phyloP scores from a whole-genome alignment of 2,113 vertebrate species.

The Ammospiza nelsoni region DNA sequence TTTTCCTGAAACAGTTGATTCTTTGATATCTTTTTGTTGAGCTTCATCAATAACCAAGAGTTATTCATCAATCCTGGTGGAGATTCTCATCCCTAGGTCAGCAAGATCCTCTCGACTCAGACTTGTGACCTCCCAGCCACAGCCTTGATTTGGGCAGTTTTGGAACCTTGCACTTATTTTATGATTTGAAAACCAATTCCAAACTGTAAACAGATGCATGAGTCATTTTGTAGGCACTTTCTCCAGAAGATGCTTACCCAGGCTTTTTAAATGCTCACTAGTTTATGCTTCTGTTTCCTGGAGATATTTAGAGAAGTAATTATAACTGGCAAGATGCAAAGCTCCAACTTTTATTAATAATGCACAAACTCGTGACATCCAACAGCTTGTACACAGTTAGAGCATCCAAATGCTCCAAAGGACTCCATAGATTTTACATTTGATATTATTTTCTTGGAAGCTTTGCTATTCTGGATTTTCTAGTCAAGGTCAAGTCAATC shows the following conservation, averaged over 20 bases:
- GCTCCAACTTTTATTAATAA: constrained; percentile 45
- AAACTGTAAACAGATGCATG: background rate
- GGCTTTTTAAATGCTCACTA: background rate
- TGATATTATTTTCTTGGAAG: background rate
- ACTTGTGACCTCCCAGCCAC: background rate
- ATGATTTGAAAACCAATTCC: background rate
- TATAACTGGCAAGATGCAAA: background rate
- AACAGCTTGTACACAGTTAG: background rate
- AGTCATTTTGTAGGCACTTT: background rate
- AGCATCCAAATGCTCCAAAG: background rate
- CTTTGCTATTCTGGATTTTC: background rate
- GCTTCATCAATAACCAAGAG: background rate
- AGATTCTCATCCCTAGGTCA: background rate
- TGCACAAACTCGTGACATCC: background rate
- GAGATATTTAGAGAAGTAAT: constrained; percentile 50
- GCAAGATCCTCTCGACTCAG: background rate
- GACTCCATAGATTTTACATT: background rate
- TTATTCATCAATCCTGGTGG: background rate
- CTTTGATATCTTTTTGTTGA: rapidly evolving
- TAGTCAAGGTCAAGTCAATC: background rate
- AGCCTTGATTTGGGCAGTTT: background rate
- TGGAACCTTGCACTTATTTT: background rate
- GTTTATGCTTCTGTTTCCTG: constrained; percentile 22
- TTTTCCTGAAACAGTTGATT: background rate
- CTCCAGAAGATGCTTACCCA: background rate